Percentiles rank a stretch among this genome's conserved stretches.
These are phyloP conservation scores for Bellardia pandia DNA, from an alignment of 2,888 invertebrate genomes.

Conservation along the genomic window DNA sequence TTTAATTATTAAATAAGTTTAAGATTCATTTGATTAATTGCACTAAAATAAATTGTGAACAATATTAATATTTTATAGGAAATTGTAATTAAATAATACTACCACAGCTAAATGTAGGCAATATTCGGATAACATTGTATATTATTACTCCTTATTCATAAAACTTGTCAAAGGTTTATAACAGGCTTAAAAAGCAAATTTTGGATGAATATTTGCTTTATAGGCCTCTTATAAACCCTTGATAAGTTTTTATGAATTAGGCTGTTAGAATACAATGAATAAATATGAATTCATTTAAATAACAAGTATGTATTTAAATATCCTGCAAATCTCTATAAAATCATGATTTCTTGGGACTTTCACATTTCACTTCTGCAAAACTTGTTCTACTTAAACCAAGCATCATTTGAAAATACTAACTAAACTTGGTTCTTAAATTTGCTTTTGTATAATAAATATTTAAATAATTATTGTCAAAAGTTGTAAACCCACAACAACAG, in stretches of 20 bases:
- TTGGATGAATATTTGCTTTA: no score
- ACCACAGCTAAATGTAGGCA: neutral
- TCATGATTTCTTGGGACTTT: neutral
- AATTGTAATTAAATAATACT: neutral
- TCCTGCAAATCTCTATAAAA: neutral
- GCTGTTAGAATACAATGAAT: neutral
- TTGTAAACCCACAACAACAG: neutral
- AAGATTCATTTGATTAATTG: neutral
- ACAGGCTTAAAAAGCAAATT: no score
- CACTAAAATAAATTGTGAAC: neutral
- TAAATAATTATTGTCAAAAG: constrained; percentile 31
- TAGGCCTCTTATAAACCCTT: no score
- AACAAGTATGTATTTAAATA: neutral
- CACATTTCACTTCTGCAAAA: neutral
- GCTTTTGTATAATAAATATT: constrained; percentile 12
- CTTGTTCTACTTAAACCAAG: neutral
- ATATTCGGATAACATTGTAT: neutral
- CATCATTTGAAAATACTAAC: neutral
- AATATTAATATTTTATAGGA: neutral
- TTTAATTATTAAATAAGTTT: neutral
- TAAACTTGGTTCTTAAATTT: neutral
- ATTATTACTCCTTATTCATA: no score
- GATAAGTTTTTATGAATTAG: no score
- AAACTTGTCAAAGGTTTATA: neutral
- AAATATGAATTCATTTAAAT: neutral